phyloP scores from a whole-genome alignment of 2,113 vertebrate species.

The Felis catus region DNA sequence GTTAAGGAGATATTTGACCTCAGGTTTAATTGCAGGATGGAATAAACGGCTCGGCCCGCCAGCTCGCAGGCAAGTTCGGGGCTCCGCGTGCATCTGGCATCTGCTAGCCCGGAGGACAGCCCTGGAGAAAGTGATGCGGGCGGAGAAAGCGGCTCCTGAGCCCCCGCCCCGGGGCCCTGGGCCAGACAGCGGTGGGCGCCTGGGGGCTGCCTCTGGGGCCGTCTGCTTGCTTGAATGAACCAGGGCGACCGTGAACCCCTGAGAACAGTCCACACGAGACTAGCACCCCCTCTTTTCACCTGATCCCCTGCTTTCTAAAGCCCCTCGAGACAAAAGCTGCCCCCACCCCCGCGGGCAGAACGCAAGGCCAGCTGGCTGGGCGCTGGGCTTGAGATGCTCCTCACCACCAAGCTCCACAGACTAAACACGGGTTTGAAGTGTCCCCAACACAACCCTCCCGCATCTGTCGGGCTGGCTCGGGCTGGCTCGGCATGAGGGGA shows the following conservation, averaged over 20 bases:
- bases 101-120: slow-evolving; percentile 43
- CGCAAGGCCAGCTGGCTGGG: neutral
- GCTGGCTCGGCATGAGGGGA: neutral
- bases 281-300: neutral
- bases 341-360: neutral
- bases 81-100: neutral
- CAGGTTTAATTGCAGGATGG: slow-evolving; percentile 72
- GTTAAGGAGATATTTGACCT: slow-evolving; percentile 73
- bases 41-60: slow-evolving; percentile 2
- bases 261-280: rapidly evolving
- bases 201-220: neutral
- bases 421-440: slow-evolving; percentile 59
- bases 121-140: neutral
- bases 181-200: rapidly evolving
- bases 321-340: neutral
- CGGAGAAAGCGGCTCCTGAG: rapidly evolving
- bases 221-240: neutral
- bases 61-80: neutral
- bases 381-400: neutral
- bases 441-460: neutral
- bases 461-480: too few species aligned
- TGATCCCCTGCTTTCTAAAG: neutral
- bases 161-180: too few species aligned
- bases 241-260: neutral
- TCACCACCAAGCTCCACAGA: slow-evolving; percentile 6